These are phyloP conservation scores for Brachylomia viminalis DNA, from an alignment of 2,888 invertebrate genomes.

Conservation along the genomic window DNA sequence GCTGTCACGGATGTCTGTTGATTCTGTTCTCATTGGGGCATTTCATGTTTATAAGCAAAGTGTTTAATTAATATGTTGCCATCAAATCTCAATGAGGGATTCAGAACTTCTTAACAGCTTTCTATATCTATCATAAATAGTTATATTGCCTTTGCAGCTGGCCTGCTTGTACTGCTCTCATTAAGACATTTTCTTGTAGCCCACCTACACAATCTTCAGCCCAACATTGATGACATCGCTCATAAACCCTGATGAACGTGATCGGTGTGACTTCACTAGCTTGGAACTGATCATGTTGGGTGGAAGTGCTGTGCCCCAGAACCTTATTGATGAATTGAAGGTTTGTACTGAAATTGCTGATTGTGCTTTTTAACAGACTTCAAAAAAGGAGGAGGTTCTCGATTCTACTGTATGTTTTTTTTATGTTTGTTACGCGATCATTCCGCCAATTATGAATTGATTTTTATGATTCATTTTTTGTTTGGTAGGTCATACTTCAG, in stretches of 20 bases:
- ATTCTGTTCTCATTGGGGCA: not conserved
- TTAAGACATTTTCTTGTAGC: slow-evolving; percentile 55
- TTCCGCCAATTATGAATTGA: no score
- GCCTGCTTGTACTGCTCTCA: not conserved
- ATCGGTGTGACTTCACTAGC: slow-evolving; percentile 78
- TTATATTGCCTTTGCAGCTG: not conserved
- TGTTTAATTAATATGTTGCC: not conserved
- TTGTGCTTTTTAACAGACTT: no score
- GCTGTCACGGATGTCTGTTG: not conserved
- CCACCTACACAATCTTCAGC: slow-evolving; percentile 72
- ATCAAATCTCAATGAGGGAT: not conserved
- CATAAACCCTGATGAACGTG: slow-evolving; percentile 70
- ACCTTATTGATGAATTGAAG: slow-evolving; percentile 73
- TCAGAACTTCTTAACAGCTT: not conserved
- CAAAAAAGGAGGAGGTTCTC: no score
- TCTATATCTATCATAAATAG: not conserved
- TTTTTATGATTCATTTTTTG: no score
- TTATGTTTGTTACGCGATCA: no score
- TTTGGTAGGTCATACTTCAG: no score
- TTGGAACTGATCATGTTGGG: slow-evolving; percentile 75
- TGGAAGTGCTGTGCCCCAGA: slow-evolving; percentile 76
- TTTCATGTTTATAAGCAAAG: not conserved
- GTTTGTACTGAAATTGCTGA: slow-evolving; percentile 54
- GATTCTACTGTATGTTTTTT: no score
- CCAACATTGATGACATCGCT: slow-evolving; percentile 77